Conservation (phyloP, 2,113 vertebrate genomes). For the Noturus placidus region DNA sequence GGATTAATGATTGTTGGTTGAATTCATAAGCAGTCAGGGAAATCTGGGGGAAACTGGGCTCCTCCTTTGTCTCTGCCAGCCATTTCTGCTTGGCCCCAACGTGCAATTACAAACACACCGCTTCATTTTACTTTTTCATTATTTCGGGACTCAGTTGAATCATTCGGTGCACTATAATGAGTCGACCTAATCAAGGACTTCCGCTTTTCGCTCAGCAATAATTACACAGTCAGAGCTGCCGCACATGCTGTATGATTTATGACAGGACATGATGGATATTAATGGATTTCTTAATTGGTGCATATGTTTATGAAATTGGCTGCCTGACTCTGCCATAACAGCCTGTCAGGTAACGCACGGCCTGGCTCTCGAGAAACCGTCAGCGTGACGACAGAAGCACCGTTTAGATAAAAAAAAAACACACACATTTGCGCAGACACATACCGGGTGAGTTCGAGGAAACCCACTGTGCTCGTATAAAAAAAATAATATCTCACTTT, state of each 20-base stretch:
- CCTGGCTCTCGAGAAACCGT: slow-evolving; percentile 42
- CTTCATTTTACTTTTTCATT: slow-evolving; percentile 70
- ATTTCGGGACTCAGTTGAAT: slow-evolving; percentile 71
- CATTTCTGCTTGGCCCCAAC: slow-evolving; percentile 60
- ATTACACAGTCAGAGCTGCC: slow-evolving; percentile 69
- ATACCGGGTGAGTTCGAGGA: neutral
- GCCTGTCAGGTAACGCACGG: slow-evolving; percentile 58
- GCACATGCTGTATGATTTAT: slow-evolving; percentile 72
- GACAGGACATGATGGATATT: slow-evolving; percentile 75
- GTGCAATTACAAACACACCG: slow-evolving; percentile 65
- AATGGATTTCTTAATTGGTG: slow-evolving; percentile 77
- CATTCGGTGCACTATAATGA: slow-evolving; percentile 70
- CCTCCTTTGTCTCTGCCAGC: slow-evolving; percentile 20
- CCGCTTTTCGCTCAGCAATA: slow-evolving; percentile 72
- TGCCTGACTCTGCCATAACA: slow-evolving; percentile 62
- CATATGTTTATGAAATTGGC: slow-evolving; percentile 73
- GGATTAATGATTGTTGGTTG: slow-evolving; percentile 39
- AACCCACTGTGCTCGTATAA: slow-evolving; percentile 26
- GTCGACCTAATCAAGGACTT: slow-evolving; percentile 74
- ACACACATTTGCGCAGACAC: neutral
- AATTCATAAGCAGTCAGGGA: slow-evolving; percentile 46
- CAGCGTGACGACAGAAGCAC: slow-evolving; percentile 20
- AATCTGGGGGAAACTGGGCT: slow-evolving; percentile 10
- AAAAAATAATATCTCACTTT: slow-evolving; percentile 36
- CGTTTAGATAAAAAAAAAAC: slow-evolving; percentile 13